A percentile compares a stretch with the other conserved stretches of the same genome.
Conservation (phyloP, 2,797 vertebrate genomes). For the Pogoniulus pusillus region DNA sequence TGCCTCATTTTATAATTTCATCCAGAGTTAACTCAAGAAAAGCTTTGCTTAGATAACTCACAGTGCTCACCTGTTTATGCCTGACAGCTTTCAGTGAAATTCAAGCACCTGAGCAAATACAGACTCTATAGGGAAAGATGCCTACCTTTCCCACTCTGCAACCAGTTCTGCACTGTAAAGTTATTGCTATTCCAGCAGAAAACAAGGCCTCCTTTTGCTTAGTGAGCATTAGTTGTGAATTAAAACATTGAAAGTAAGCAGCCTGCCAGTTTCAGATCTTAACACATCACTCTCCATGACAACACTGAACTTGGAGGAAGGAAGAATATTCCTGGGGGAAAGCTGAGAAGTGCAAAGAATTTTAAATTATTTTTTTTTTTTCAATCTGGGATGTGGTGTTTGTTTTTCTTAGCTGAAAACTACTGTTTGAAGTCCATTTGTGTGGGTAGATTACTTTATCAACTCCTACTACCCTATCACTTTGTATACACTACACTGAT, state of each 20-base stretch:
- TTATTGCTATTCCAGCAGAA: neutral
- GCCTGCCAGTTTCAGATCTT: neutral
- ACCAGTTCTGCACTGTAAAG: neutral
- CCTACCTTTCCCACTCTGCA: neutral
- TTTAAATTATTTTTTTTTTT: neutral
- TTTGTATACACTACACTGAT: constrained; percentile 57
- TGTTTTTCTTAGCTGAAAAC: constrained; percentile 16
- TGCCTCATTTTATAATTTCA: neutral
- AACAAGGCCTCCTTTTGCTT: constrained; percentile 21
- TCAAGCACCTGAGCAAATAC: neutral
- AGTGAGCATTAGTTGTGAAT: neutral
- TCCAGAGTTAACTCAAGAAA: neutral
- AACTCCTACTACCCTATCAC: constrained; percentile 51
- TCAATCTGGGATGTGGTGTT: neutral
- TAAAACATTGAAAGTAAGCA: constrained; percentile 44
- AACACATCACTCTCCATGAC: neutral
- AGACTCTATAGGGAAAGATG: neutral
- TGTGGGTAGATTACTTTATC: constrained; percentile 54
- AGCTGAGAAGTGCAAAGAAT: constrained; percentile 35
- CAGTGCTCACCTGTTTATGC: neutral
- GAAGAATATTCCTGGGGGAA: constrained; percentile 42
- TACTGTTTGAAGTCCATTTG: constrained; percentile 29
- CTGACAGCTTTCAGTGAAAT: neutral
- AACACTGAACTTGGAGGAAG: constrained; percentile 40
- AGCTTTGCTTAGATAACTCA: neutral